Percentiles rank a stretch among this genome's conserved stretches.
Conservation (phyloP, 1,140 invertebrate species). For the Teleogryllus occipitalis region DNA sequence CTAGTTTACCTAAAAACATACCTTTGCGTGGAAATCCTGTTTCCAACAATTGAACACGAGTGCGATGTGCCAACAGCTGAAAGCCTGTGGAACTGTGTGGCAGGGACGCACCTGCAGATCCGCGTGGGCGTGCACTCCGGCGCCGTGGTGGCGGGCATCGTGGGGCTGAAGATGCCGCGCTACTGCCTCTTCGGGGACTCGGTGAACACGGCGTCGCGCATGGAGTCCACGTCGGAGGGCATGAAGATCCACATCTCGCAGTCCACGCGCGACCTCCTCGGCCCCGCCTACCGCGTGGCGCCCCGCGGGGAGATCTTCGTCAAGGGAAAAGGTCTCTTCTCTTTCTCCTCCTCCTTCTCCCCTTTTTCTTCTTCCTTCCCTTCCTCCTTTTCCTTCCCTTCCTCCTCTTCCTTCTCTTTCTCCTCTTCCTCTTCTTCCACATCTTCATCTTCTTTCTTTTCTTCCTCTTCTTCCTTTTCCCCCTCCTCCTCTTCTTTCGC, state of each 20-base stretch:
- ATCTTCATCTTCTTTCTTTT: no score
- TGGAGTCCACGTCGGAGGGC: constrained; percentile 84
- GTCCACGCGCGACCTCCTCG: constrained; percentile 68
- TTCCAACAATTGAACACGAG: no score
- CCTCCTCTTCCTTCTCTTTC: background rate
- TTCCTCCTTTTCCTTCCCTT: background rate
- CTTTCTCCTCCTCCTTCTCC: constrained; percentile 2
- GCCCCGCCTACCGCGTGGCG: constrained; percentile 62
- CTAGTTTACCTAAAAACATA: no score
- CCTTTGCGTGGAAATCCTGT: no score
- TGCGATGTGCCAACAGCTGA: no score
- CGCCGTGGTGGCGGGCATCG: constrained; percentile 88
- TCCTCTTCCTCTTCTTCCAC: background rate
- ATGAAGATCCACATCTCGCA: constrained; percentile 94
- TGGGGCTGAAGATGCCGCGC: constrained; percentile 91
- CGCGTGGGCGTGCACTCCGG: constrained; percentile 85
- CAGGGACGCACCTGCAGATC: constrained; percentile 78
- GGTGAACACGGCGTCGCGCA: constrained; percentile 83
- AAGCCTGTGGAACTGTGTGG: constrained; percentile 17
- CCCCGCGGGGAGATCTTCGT: constrained; percentile 77
- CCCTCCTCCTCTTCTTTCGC: background rate
- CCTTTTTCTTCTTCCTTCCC: constrained; percentile 13
- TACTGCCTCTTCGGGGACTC: constrained; percentile 90
- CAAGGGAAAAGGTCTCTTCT: constrained; percentile 66
- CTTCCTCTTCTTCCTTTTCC: background rate